Percentiles rank a stretch among this genome's conserved stretches.
phyloP scores from a whole-genome alignment of 2,888 invertebrate species.

The Nudaria mundana region DNA sequence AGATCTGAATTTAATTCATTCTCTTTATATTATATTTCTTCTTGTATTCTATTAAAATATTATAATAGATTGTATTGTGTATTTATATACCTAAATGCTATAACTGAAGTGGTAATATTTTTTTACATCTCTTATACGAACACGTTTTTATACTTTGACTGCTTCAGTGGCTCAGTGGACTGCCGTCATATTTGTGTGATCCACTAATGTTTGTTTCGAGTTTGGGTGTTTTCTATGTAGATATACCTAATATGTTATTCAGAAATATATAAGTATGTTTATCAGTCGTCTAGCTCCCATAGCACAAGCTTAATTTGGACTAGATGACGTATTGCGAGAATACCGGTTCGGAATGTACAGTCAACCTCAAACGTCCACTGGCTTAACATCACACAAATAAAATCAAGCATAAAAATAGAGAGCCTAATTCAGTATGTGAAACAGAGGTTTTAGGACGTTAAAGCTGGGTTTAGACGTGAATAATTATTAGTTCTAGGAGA shows the following conservation, averaged over 20 bases:
- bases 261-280: too few relatives aligned
- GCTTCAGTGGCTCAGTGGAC: too few relatives aligned
- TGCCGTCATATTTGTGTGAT: too few relatives aligned
- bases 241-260: too few relatives aligned
- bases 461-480: slow-evolving; percentile 39
- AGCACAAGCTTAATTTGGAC: too few relatives aligned
- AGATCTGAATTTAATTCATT: slow-evolving; percentile 21
- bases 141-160: slow-evolving; percentile 36
- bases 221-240: too few relatives aligned
- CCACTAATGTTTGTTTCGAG: too few relatives aligned
- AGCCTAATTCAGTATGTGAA: slow-evolving; percentile 26
- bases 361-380: too few relatives aligned
- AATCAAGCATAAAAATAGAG: slow-evolving; percentile 24
- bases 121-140: slow-evolving; percentile 32
- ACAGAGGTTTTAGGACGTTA: slow-evolving; percentile 18
- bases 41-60: too few relatives aligned
- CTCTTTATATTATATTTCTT: slow-evolving; percentile 15
- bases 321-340: too few relatives aligned
- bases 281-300: too few relatives aligned
- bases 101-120: slow-evolving; percentile 30
- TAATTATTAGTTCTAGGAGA: slow-evolving; percentile 40
- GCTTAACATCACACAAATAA: slow-evolving; percentile 30
- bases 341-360: too few relatives aligned
- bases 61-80: slow-evolving; percentile 22
- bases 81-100: slow-evolving; percentile 27